Base-by-base conservation (phyloP, 2,113 vertebrate species). In the Centrocercus urophasianus region DNA sequence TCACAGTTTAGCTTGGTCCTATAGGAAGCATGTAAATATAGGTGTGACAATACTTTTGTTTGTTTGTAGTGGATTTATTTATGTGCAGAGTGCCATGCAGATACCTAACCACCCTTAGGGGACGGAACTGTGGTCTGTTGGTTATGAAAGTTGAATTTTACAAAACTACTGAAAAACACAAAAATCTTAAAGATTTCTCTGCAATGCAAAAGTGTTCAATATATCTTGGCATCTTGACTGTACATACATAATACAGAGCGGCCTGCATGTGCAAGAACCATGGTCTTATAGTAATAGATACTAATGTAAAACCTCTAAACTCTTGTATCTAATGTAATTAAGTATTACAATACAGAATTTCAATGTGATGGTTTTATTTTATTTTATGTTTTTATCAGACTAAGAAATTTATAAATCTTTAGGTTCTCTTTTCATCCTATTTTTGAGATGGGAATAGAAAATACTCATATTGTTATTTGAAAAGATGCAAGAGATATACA, bases 11-110 rank as follows among this genome's bases (percentile, higher is more conserved):
- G 20, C 10, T 14, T 45, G 20, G 17, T 43, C 7, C 24, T 11
- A 1, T 4, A 47, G 11, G 28, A 45, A 1, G 4, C 73, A 36
- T 83, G 21, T 52, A 66, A 56, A 28, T 32, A 57, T 8, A 57
- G 15, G 5, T 4, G 5, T 15, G 7, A 30, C 1, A 20, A 34
- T 12, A 47, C 8, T 90, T 73, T 5, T 22, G 6, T 36, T 0
- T 1, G 9, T 70, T 83, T 86, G 50, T 60, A 66, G 27, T 34
- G 27, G 17, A 38, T 83, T 83, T 86, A 43, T 66, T 80, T 17
- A 38, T 0, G 0, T 83, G 52, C 27, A 54, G 8, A 54, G 15
- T 32, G 16, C 17, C 69, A 11, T 14, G 9, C 13, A 21, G 2
- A 8, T 19, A 36, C 16, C 1, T 42, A 40, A 88, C 52, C 42